Base-by-base conservation (phyloP, 2,888 invertebrate species). In the Pyrochroa serraticornis region DNA sequence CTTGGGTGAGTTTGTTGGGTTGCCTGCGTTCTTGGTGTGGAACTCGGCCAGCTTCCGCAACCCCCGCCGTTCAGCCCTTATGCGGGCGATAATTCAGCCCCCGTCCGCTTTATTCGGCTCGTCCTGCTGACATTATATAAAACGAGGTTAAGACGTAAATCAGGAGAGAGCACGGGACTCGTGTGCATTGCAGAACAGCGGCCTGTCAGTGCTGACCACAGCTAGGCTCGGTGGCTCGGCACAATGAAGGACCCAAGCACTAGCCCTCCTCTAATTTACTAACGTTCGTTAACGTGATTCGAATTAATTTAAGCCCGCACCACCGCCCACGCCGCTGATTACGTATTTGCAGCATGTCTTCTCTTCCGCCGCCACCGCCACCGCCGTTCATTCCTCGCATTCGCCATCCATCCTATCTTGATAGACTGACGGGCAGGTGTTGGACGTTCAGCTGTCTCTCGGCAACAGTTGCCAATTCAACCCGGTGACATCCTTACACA, bases 141-240 rank as follows among this genome's bases (percentile, higher is more conserved):
- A 82, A 81, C 79, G 81, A 77, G 79, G 79, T 78, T 78, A 77
- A 77, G 81, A 83, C 82, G 84, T 85, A 85, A 85, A 84, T 85
- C 85, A 85, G 82, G 80, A 77, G 79, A 77, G 69, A 71, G 68
- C 70, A 71, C 71, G 70, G 71, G 73, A 71, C 72, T 72, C 58
- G 53, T 62, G 68, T 65, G 68, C 69, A 65, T 62, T 71, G 67
- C 71, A 69, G 65, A 62, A 60, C 49, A 58, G 62, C 58, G 60
- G 65, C 67, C 66, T 68, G 71, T 71, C 71, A 71, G 69, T 68
- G 73, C 75, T 77, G 77, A 77, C 77, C 77, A 74, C 77, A 77
- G 72, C 73, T 69, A 69, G 71, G 72, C 72, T 70, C 72, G 71
- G 70, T 69, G 69, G 31, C 69, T 34, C 71, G 70, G 72, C 70